Base-by-base conservation (phyloP, 1,140 invertebrate species). In the Pantala flavescens region DNA sequence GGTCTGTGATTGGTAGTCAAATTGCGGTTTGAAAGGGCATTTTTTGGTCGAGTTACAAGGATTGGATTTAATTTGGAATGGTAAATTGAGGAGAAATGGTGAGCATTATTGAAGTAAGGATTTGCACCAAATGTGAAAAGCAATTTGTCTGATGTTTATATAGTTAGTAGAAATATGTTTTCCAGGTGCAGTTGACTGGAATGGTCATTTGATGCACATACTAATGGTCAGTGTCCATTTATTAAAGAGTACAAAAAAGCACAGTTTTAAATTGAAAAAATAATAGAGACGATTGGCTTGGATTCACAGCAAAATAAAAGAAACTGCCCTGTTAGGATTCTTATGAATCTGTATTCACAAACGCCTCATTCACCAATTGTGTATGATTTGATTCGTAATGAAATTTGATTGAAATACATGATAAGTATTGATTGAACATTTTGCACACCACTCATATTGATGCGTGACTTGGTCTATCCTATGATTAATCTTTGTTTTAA, bases 191-290 rank as follows among this genome's bases (percentile, higher is more conserved):
- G 14, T 21, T 63, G 49, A 12, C n/a, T 16, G n/a, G n/a, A 63
- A 63, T 63, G 49, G 49, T 21, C 49, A 63, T 16, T 21, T 21
- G 14, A 21, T 19, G 49, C 49, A 16, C n/a, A 63, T 12, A 16
- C 49, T 63, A 21, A 63, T 63, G 49, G 49, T 63, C 14, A 19
- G 14, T 63, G 49, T 63, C 49, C 49, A 63, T 63, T 63, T 63
- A 21, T 63, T 63, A 63, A 63, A 63, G 49, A 63, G 49, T 63
- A 63, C 49, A 63, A 63, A 63, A 21, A 63, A 63, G 49, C 49
- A 63, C 49, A 63, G 49, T 63, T 63, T 63, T 63, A 63, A 63
- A 14, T 63, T 5, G 49, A 63, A 63, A 19, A 36, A 36, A 36
- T n/a, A n/a, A 14, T 63, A 63, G 49, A 63, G n/a, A 63, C 5